Conservation (phyloP, 2,113 vertebrate genomes). For the Myrmecophaga tridactyla region DNA sequence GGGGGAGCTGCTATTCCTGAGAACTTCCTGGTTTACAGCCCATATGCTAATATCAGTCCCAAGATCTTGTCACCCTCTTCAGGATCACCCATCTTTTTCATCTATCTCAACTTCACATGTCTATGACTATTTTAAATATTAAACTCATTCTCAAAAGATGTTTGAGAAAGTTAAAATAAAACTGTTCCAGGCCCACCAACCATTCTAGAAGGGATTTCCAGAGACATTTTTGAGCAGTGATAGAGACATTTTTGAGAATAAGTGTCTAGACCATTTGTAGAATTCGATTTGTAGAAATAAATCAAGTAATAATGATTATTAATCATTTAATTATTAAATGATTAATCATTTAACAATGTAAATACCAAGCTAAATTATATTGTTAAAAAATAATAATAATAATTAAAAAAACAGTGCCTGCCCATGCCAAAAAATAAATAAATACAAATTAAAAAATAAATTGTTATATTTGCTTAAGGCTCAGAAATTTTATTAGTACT, state of each 20-base stretch:
- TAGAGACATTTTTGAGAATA: not conserved
- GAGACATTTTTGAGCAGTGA: constrained; percentile 27
- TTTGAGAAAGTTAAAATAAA: constrained; percentile 37
- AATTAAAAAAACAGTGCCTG: no score
- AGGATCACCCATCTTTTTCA: not conserved
- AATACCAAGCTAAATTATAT: no score
- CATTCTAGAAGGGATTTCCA: constrained; percentile 9
- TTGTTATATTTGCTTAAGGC: not conserved
- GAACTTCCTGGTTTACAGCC: not conserved
- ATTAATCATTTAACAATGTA: no score
- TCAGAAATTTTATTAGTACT: not conserved
- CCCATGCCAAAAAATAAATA: no score
- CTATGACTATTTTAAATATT: not conserved
- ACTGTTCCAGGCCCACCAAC: not conserved
- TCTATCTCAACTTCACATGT: not conserved
- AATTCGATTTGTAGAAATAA: not conserved
- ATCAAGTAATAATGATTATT: not conserved
- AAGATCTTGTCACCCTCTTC: not conserved
- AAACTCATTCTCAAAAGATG: constrained; percentile 23
- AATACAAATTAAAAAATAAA: no score
- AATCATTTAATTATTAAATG: no score
- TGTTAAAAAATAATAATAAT: no score
- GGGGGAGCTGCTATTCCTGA: not conserved
- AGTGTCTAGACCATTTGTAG: not conserved
- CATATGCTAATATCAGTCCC: not conserved